Base-by-base conservation (phyloP, 1,140 invertebrate genomes). In the Dendrolimus punctatus region DNA sequence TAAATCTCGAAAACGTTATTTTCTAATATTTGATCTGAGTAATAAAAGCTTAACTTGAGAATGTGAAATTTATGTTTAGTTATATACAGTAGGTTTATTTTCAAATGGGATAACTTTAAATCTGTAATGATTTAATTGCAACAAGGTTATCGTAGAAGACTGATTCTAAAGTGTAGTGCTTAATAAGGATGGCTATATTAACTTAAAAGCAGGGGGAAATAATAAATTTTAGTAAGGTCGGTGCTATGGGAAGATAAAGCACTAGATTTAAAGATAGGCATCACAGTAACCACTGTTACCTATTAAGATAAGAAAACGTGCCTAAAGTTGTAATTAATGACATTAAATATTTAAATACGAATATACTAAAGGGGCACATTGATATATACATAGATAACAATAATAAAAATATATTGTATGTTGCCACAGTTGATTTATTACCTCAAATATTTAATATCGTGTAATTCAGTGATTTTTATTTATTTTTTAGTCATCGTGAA, bases 121-220 rank as follows among this genome's bases (percentile, higher is more conserved):
- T 23, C 23, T 23, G 55, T 58, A 70, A 57, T 66, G 53, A 62
- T 66, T 71, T 71, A 65, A 69, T 69, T 69, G 63, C 47, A 55
- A 67, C 59, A 68, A 55, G 57, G 52, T 48, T 58, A 53, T 53
- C 60, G 62, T 70, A 57, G 53, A 71, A 81, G 76, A 81, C 78
- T 81, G 78, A 81, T 68, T 57, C 57, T 71, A 63, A 65, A 62
- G 68, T 66, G 66, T 68, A 64, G 63, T 71, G 61, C 53, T 68
- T 60, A 66, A 62, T 49, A 47, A 55, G 60, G 60, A 60, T 60
- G 66, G 65, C 67, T 70, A 64, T 55, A 42, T 51, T 40, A 48
- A 47, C 50, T 42, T 52, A 51, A 52, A 60, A 36, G 49, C 43
- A 45, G 53, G 48, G 63, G 64, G 53, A 64, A 71, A 66, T 65